Evolutionary conservation across 1,140 invertebrate genomes (phyloP), one percentile per base, ranked within the genome.

Genomic region (Elysia chlorotica): DNA sequence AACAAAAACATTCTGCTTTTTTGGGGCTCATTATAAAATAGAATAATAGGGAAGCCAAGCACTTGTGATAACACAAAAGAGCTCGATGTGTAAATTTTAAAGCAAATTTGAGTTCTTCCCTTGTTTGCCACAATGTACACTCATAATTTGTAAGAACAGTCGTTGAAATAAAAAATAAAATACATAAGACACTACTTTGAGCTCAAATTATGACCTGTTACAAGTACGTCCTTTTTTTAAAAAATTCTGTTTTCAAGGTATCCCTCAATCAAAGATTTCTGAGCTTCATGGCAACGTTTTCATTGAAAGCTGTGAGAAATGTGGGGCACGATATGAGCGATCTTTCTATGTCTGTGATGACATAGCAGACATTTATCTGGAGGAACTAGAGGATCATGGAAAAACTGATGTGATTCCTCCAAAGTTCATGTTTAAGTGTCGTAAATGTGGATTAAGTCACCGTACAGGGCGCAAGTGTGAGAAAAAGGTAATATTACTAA

Each of bases 291-390:
- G 84, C 23, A 85, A 86, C 73, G 79, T 82, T 19, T 86, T 86
- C 87, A 90, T 94, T 61, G 96, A 98, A 87, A 92, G 96, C 82
- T 99, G 97, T 87, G 92, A 93, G 82, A 91, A 92, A 78, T 99
- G 96, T 89, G 90, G 92, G 2, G 75, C 71, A 25, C 69, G 70
- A 30, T 83, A 80, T 74, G 56, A 76, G 1, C 74, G 82, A 38
- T 30, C 70, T 21, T 82, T 57, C 65, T 83, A 83, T 75, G 78
- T 80, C 0, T 69, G 79, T 73, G 77, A 83, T 75, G 82, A 83
- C 69, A 41, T 62, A 21, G 71, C 75, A 4, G 81, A 79, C 76
- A 75, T 76, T 62, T 81, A 82, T 65, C 81, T 56, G 74, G 81
- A 82, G 65, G 79, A 82, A 54, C 28, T 82, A 5, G 78, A 78